These are phyloP conservation scores for Phocides pigmalion DNA, from an alignment of 1,140 invertebrate species.

Conservation along the genomic window DNA sequence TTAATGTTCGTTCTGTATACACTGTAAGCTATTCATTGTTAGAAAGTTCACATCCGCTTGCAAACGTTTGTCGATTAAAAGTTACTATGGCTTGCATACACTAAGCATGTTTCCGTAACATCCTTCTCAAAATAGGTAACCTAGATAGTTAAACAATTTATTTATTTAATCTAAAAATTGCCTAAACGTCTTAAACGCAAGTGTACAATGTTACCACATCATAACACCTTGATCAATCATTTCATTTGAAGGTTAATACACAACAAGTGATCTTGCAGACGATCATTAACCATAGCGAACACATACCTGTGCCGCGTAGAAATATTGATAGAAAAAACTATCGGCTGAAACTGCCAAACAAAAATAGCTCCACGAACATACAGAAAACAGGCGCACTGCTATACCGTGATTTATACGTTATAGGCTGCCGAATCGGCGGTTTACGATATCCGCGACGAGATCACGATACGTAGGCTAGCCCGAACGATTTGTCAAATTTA, in stretches of 20 bases:
- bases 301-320: slow-evolving; percentile 48
- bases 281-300: slow-evolving; percentile 45
- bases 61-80: slow-evolving; percentile 6
- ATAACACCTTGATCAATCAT: slow-evolving; percentile 32
- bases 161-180: slow-evolving; percentile 4
- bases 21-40: slow-evolving; percentile 13
- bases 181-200: not conserved
- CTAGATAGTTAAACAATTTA: slow-evolving; percentile 1
- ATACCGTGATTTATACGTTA: slow-evolving; percentile 74
- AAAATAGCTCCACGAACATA: slow-evolving; percentile 76
- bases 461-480: slow-evolving; percentile 35
- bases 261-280: slow-evolving; percentile 45
- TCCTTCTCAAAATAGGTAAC: not conserved
- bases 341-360: slow-evolving; percentile 50
- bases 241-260: slow-evolving; percentile 30
- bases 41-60: slow-evolving; percentile 13
- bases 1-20: slow-evolving; percentile 1
- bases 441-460: slow-evolving; percentile 55
- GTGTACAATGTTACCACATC: not conserved
- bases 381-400: slow-evolving; percentile 76
- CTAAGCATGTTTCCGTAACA: not conserved
- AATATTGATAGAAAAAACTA: slow-evolving; percentile 71
- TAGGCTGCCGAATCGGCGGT: slow-evolving; percentile 64
- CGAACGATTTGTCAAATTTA: slow-evolving; percentile 45
- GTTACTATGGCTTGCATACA: not conserved